phyloP scores from a whole-genome alignment of 2,888 invertebrate genomes.

The Mactromeris polynyma region DNA sequence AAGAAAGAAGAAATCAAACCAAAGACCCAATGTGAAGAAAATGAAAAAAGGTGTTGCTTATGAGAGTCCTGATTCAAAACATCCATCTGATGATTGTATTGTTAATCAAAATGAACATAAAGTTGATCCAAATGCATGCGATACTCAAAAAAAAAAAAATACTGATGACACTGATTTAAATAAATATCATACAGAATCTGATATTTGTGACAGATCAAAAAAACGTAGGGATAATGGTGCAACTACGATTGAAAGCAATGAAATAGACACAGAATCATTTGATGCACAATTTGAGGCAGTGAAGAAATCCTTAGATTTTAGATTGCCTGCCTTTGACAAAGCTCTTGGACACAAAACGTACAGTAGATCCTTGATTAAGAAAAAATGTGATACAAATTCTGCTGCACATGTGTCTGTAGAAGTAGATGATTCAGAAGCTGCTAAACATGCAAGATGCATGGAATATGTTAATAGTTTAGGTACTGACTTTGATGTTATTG shows the following conservation, averaged over 20 bases:
- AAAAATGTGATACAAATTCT: too few relatives aligned
- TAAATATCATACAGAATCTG: not conserved
- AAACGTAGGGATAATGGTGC: not conserved
- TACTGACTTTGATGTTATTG: conserved; percentile 17
- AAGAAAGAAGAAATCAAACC: conserved; percentile 23
- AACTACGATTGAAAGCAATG: not conserved
- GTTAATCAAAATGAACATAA: not conserved
- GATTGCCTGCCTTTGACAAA: not conserved
- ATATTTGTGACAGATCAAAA: not conserved
- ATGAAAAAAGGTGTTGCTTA: conserved; percentile 42
- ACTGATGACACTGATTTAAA: not conserved
- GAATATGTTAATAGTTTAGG: conserved; percentile 4
- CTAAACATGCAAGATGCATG: not conserved
- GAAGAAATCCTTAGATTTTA: not conserved
- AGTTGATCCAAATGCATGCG: not conserved
- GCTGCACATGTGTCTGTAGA: not conserved
- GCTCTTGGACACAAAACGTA: conserved; percentile 22
- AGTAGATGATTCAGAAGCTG: not conserved
- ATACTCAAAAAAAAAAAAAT: not conserved
- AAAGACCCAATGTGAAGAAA: conserved; percentile 9
- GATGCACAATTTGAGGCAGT: not conserved
- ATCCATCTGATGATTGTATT: not conserved
- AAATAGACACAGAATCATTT: not conserved
- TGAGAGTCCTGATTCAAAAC: conserved; percentile 30
- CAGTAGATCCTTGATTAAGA: not conserved